Evolutionary conservation across 2,888 invertebrate species (phyloP), one percentile per base, ranked within the genome.

Genomic region (Osmoderma eremita): DNA sequence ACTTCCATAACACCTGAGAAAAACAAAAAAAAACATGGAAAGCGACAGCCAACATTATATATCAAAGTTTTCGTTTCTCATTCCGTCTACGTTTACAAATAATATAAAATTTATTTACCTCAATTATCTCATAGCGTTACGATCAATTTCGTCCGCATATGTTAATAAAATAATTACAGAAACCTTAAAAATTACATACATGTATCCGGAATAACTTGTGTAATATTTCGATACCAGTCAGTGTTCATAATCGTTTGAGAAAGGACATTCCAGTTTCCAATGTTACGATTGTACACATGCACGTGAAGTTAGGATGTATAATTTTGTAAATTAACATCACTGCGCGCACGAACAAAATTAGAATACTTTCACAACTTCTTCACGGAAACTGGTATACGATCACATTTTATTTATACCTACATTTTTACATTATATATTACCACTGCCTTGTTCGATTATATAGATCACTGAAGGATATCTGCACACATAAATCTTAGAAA

Each of bases 351-450:
- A 18, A 18, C 15, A 17, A 17, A 45, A 45, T 10, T 17, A 12
- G 20, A 48, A 20, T 18, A 48, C 48, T 48, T 48, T 48, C 48
- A 48, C 48, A 20, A 20, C 15, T 45, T 45, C 18, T 48, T 20
- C 48, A 20, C 8, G 18, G 8, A 48, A 18, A 18, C 48, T 18
- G 8, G 48, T 48, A 17, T 18, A 48, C 20, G 48, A 18, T 48
- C 48, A 48, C 48, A 48, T 48, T 48, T 48, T 48, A 48, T 48
- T 48, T 48, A 45, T 45, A 45, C 17, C 20, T 18, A 17, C 20
- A 48, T 48, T 20, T 48, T 17, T 2, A 20, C 18, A 22, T 8
- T 5, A 20, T 48, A 20, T 48, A n/a, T n/a, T n/a, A n/a, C n/a
- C 10, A 20, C 30, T 30, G n/a, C 6, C 30, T 30, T 20, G 12